Conservation (phyloP, 2,797 vertebrate species). For the Buphagus erythrorhynchus region DNA sequence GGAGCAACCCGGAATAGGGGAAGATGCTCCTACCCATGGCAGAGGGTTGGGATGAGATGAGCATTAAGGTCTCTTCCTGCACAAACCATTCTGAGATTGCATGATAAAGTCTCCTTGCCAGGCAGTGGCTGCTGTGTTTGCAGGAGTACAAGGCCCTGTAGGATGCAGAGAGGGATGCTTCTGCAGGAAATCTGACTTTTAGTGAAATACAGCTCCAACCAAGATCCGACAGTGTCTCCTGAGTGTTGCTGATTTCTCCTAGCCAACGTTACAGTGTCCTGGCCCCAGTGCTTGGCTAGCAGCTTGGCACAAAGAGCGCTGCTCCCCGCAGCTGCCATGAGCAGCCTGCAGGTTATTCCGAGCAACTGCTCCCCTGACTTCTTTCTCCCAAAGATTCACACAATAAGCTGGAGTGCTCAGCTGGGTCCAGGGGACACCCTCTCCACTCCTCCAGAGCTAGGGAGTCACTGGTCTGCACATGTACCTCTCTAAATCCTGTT, state of each 20-base stretch:
- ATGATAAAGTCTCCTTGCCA: accelerated
- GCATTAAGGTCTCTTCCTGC: not conserved
- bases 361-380: not conserved
- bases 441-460: not conserved
- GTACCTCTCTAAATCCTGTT: not conserved
- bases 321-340: accelerated
- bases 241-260: not conserved
- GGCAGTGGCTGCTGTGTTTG: not conserved
- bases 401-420: not conserved
- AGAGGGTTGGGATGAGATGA: not conserved
- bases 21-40: not conserved
- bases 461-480: not conserved
- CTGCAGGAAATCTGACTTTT: not conserved
- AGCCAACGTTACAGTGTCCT: not conserved
- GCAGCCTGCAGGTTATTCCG: not conserved
- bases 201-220: not conserved
- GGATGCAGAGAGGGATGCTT: not conserved
- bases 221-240: not conserved
- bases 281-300: not conserved
- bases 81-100: not conserved
- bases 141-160: accelerated
- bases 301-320: accelerated
- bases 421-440: not conserved
- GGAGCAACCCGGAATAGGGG: not conserved
- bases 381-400: not conserved